phyloP scores from a whole-genome alignment of 2,888 invertebrate genomes.

The Prenolepis imparis region DNA sequence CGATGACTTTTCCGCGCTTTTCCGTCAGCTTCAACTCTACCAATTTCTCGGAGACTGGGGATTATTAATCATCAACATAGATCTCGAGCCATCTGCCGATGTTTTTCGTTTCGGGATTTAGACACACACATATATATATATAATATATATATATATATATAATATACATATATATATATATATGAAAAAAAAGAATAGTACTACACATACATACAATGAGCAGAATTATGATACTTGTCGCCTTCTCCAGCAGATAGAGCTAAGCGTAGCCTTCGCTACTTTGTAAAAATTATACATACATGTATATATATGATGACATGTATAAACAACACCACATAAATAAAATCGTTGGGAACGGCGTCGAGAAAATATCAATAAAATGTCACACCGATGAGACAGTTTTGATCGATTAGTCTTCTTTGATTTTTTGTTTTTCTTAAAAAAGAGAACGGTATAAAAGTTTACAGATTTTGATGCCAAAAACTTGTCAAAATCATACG shows the following conservation, averaged over 20 bases:
- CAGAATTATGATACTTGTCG: slow-evolving; percentile 68
- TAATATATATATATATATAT: slow-evolving; percentile 14
- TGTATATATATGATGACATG: neutral
- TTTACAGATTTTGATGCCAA: neutral
- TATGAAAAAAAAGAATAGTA: slow-evolving; percentile 60
- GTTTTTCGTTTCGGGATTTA: slow-evolving; percentile 79
- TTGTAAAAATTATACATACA: neutral
- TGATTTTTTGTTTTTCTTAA: neutral
- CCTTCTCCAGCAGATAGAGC: slow-evolving; percentile 70
- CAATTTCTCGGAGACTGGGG: slow-evolving; percentile 68
- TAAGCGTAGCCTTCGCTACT: slow-evolving; percentile 46
- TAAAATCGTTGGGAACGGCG: neutral
- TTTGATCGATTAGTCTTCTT: neutral
- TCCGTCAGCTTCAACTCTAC: slow-evolving; percentile 58
- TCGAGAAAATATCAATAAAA: neutral
- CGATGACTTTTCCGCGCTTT: slow-evolving; percentile 45
- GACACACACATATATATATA: slow-evolving; percentile 66
- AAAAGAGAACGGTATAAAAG: neutral
- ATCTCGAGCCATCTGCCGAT: slow-evolving; percentile 83
- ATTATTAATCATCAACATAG: slow-evolving; percentile 82
- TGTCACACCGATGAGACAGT: neutral
- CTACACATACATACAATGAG: slow-evolving; percentile 59
- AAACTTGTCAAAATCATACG: neutral
- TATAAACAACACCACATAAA: neutral
- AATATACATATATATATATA: neutral